Evolutionary conservation across 2,888 invertebrate genomes (phyloP), one percentile per base, ranked within the genome.

Genomic region (Bhutanitis thaidina): DNA sequence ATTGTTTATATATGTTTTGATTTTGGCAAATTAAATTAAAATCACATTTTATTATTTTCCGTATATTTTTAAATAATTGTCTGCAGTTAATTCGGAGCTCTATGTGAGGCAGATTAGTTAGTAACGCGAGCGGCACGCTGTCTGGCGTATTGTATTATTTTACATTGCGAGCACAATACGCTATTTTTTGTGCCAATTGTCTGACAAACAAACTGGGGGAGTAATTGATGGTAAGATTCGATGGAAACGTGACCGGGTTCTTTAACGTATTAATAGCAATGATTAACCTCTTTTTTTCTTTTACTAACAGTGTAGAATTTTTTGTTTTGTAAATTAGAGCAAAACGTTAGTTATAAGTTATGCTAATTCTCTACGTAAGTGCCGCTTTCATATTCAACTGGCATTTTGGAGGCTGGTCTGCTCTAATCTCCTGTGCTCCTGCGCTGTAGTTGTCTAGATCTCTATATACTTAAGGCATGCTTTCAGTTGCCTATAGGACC

Each of bases 81-180:
- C 20, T 27, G 5, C 7, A 30, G 20, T 36, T 4, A 3, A 8
- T 80, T 80, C 71, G 55, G 74, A 74, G 64, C 70, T 83, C 68
- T 51, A 30, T 49, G 77, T 64, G 36, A 60, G 54, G 60, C 60
- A 67, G 64, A 71, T 74, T 69, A 69, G 62, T 60, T 65, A 66
- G 68, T 66, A 74, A 74, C 67, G 65, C 60, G 58, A 72, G 84
- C 85, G 86, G 78, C 86, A 85, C 76, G 84, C 87, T 77, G 87
- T 87, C 87, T 86, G 72, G 67, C 66, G 41, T 29, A 51, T 45
- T 49, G 49, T 50, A 55, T 66, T 67, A 72, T 67, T 69, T 62
- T 58, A 53, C 52, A 49, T 25, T 44, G 59, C 61, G 58, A 64
- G 59, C 61, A 69, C 70, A 64, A 61, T 55, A 65, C 61, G 71